These are phyloP conservation scores for Threskiornis aethiopicus DNA, from an alignment of 2,797 vertebrate genomes.

Conservation along the genomic window DNA sequence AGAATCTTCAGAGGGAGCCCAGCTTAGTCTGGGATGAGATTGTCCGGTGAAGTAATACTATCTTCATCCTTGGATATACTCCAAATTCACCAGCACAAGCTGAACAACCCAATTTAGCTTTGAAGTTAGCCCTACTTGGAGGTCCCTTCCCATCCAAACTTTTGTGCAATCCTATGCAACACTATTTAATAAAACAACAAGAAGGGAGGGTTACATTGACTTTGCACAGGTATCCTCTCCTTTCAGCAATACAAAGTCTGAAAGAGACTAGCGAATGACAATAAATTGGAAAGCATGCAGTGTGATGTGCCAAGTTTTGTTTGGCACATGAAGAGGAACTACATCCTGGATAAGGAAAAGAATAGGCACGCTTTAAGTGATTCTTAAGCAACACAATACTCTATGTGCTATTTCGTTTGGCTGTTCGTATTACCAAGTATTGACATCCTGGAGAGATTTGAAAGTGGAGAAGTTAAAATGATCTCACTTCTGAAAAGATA, in stretches of 20 bases:
- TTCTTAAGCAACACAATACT: not conserved
- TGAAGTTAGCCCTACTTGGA: not conserved
- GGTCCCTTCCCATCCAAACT: not conserved
- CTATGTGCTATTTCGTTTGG: not conserved
- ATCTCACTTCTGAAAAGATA: not conserved
- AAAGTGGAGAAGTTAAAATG: not conserved
- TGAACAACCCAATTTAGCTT: not conserved
- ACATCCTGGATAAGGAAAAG: not conserved
- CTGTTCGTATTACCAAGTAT: not conserved
- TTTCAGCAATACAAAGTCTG: not conserved
- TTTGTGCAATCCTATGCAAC: not conserved
- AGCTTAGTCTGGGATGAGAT: not conserved
- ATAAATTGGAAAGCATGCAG: not conserved
- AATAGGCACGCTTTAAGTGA: not conserved
- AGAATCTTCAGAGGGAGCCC: not conserved
- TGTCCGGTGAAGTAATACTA: not conserved
- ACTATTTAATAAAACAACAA: not conserved
- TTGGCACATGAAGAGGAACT: not conserved
- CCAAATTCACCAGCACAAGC: not conserved
- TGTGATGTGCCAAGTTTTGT: not conserved
- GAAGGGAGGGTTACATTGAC: not conserved
- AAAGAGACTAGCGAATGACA: not conserved
- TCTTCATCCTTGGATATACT: not conserved
- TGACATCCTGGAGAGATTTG: not conserved
- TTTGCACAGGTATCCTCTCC: not conserved